Base-by-base conservation (phyloP, 2,113 vertebrate species). In the Lasiurus borealis region DNA sequence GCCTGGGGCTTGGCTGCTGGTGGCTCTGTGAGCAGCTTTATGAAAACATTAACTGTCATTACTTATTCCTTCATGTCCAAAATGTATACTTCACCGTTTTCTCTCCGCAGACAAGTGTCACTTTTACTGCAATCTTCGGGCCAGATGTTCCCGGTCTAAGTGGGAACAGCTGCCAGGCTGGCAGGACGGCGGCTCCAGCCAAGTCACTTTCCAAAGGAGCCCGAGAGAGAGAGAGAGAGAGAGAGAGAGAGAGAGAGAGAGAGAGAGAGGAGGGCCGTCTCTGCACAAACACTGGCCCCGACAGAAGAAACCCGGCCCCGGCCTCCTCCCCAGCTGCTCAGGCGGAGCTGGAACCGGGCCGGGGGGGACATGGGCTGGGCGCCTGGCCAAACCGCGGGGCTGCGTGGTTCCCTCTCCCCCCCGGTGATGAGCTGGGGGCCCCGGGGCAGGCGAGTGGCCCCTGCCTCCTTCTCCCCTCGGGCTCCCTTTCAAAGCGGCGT, bases 111-210 rank as follows among this genome's bases (percentile, higher is more conserved):
- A 97, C 97, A 97, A 97, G 92, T 97, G 97, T 97, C 90, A 96
- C 97, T 98, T 98, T 95, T 97, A 95, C 94, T 97, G 88, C 78
- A 96, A 83, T 97, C 97, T 97, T 97, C 95, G 88, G 91, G 96
- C 97, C 98, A 98, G 97, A 98, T 98, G 97, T 98, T 97, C 96
- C 86, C 50, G 86, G 95, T 95, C 10, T 98, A 97, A 98, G 88
- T 96, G 94, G 94, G 96, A 97, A 96, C 97, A 98, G 97, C 97
- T 98, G 97, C 92, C 94, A 87, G 0, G 14, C 75, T 96, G 95
- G 97, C 96, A 96, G 92, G 44, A 72, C 73, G 66, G 68, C 68
- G 95, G 87, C 91, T 97, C 73, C 86, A 78, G 85, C 95, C 68
- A 91, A 96, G 95, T 96, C 97, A 84, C 96, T 97, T 95, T 93